phyloP scores from a whole-genome alignment of 2,888 invertebrate species.

The Athalia circularis region DNA sequence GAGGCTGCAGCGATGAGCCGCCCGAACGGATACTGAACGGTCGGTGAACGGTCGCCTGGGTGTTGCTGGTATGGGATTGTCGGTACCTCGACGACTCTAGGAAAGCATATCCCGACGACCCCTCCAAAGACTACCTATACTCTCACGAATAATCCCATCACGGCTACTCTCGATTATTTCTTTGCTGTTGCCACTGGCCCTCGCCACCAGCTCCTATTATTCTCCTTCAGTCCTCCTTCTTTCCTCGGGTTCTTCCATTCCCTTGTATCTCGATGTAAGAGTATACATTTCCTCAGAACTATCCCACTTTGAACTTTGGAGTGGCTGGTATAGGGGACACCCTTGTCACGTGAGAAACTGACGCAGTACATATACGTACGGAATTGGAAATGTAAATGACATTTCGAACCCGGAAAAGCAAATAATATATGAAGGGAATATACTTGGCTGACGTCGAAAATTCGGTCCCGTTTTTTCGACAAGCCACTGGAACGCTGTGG shows the following conservation, averaged over 20 bases:
- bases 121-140: constrained; percentile 16
- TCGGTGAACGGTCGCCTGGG: constrained; percentile 26
- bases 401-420: constrained; percentile 1
- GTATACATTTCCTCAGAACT: not conserved
- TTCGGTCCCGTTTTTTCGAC: constrained; percentile 22
- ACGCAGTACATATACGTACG: not conserved
- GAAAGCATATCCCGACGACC: constrained; percentile 10
- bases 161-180: constrained; percentile 25
- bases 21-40: constrained; percentile 20
- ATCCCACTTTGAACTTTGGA: constrained; percentile 15
- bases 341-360: constrained; percentile 11
- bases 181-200: constrained; percentile 9
- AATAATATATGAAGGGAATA: not conserved
- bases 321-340: not conserved
- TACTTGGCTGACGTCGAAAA: constrained; percentile 12
- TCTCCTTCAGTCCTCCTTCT: not conserved
- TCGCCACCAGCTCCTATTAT: not conserved
- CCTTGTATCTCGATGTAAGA: not conserved
- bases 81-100: constrained; percentile 9
- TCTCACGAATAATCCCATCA: constrained; percentile 40
- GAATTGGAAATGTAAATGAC: constrained; percentile 9
- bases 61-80: constrained; percentile 3
- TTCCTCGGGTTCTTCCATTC: not conserved
- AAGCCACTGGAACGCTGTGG: not conserved
- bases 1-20: constrained; percentile 20